Evolutionary conservation across 2,113 vertebrate species (phyloP).

Genomic region (Cacatua alba): DNA sequence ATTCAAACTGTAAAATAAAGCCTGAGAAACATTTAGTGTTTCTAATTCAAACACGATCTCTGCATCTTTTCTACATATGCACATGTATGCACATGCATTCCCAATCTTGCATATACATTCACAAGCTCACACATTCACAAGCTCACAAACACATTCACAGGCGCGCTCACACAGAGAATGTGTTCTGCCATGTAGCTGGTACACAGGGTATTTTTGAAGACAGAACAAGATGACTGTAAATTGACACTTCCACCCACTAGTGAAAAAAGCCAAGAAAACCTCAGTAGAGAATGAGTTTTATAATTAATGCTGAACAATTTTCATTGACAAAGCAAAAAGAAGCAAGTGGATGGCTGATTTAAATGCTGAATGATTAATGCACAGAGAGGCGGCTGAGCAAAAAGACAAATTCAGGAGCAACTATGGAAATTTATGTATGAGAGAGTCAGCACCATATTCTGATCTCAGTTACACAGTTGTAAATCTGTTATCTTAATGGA

Average conservation of each 20-base stretch:
- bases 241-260: slow-evolving; percentile 62
- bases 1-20: slow-evolving; percentile 1
- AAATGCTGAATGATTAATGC: slow-evolving; percentile 66
- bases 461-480: slow-evolving; percentile 65
- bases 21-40: slow-evolving; percentile 5
- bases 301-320: slow-evolving; percentile 72
- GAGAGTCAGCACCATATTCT: slow-evolving; percentile 52
- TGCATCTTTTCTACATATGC: neutral
- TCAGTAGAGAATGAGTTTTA: slow-evolving; percentile 64
- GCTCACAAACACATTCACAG: slow-evolving; percentile 24
- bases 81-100: slow-evolving; percentile 42
- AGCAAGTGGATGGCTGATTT: slow-evolving; percentile 60
- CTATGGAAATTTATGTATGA: slow-evolving; percentile 60
- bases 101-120: neutral
- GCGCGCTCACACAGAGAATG: neutral
- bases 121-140: neutral
- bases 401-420: slow-evolving; percentile 42
- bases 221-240: slow-evolving; percentile 60
- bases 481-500: slow-evolving; percentile 70
- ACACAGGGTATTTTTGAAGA: slow-evolving; percentile 58
- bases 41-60: neutral
- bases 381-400: slow-evolving; percentile 29
- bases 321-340: slow-evolving; percentile 75
- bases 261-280: slow-evolving; percentile 66
- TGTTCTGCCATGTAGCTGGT: neutral